These are phyloP conservation scores for Brachystomella parvula DNA, from an alignment of 1,140 invertebrate species.

Conservation along the genomic window DNA sequence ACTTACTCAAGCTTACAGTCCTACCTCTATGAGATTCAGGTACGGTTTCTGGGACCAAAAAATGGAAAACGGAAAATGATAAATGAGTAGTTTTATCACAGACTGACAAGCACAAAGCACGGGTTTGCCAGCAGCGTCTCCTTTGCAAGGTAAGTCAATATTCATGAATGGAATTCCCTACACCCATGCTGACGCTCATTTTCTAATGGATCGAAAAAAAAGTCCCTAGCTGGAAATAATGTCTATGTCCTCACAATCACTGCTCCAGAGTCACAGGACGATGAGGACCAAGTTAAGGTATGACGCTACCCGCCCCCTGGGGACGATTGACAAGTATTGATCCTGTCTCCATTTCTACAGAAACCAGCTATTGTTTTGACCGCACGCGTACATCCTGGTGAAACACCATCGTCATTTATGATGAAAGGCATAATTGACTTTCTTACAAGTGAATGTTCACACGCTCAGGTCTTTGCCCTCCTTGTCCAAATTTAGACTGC, in stretches of 20 bases:
- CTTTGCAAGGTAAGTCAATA: too few relatives aligned
- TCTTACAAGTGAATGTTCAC: constrained; percentile 57
- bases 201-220: too few relatives aligned
- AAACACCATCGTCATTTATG: constrained; percentile 90
- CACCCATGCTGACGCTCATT: too few relatives aligned
- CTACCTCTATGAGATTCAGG: constrained; percentile 45
- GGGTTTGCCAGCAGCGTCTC: constrained; percentile 65
- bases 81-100: constrained; percentile 13
- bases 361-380: constrained; percentile 68
- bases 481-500: background rate
- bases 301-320: background rate
- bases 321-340: background rate
- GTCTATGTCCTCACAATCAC: constrained; percentile 87
- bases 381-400: constrained; percentile 88
- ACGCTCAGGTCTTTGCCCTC: constrained; percentile 40
- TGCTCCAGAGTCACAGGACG: constrained; percentile 40
- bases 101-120: constrained; percentile 45
- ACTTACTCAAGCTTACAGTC: constrained; percentile 78
- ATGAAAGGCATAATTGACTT: constrained; percentile 94
- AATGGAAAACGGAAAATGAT: background rate
- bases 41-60: constrained; percentile 26
- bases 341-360: constrained; percentile 13
- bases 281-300: constrained; percentile 12
- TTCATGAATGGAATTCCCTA: too few relatives aligned
- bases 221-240: constrained; percentile 79